Evolutionary conservation across 2,888 invertebrate species (phyloP), one percentile per base, ranked within the genome.

Genomic region (Nebria salina): DNA sequence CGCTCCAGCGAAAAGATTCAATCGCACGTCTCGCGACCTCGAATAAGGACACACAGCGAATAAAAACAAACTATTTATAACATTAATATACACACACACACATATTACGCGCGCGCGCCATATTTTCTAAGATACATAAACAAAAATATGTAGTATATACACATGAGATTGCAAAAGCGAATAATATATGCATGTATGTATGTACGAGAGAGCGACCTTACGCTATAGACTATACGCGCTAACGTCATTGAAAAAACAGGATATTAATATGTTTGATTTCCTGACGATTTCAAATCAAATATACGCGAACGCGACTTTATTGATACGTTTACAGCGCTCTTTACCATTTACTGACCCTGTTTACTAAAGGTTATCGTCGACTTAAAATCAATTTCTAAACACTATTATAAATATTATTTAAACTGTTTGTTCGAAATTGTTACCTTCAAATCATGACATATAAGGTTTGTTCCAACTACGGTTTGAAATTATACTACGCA

Each of bases 331-430:
- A 20, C 20, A 20, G 1, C 20, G 20, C 20, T 20, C 20, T 20
- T 20, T 77, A 64, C 70, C 70, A 77, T 72, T 34, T n/a, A 72
- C 34, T 77, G 77, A 77, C 77, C 77, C 77, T 77, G 77, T 64
- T 54, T 6, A 13, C 65, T 11, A 54, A 77, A 77, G 77, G 77
- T 72, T 77, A 77, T 54, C 54, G 54, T 54, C 2, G 8, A 3
- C 4, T 54, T 54, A 2, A 2, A 54, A 54, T 54, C 8, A 3
- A 54, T 54, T 54, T 54, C 54, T 11, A 2, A 11, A 11, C 54
- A 8, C 6, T 4, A 54, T 11, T 11, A 54, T 54, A 54, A 8
- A 54, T 54, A 7, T 54, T 54, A 13, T 54, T 8, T 54, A 54
- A 34, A 54, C 54, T 54, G 54, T 54, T 54, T 54, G 8, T 54